Base-by-base conservation (phyloP, 2,888 invertebrate species). In the Ectemnius continuus region DNA sequence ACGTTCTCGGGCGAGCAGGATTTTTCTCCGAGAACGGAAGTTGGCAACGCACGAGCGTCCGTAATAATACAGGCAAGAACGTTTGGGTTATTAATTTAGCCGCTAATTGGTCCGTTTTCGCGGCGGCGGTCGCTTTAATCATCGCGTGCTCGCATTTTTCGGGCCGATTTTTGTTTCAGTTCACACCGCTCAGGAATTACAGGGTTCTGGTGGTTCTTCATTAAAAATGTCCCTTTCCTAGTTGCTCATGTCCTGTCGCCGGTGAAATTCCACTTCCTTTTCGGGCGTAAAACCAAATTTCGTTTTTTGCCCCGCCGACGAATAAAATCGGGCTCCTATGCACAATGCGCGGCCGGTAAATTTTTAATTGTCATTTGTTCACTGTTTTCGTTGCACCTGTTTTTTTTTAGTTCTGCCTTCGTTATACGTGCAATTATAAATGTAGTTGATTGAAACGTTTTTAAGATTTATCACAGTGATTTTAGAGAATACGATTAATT, bases 101-200 rank as follows among this genome's bases (percentile, higher is more conserved):
- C 36, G 56, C 56, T 26, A 18, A 48, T 66, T 36, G 45, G 16
- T 58, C 20, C 26, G 28, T n/a, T 52, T 62, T 52, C 16, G 6
- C 26, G 46, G 65, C 26, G 46, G 65, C 13, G 18, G 13, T 45
- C 1, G 47, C 47, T 47, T 47, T 47, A 47, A 47, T n/a, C n/a
- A 47, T 14, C 47, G 47, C 65, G n/a, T 14, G n/a, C 46, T 59
- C 57, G 47, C 47, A 14, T 47, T 11, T 14, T n/a, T 47, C 13
- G 47, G 47, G n/a, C 47, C 47, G 2, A 11, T 47, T 47, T 47
- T 47, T 23, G 11, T 47, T 47, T 47, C 13, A n/a, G 47, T 47
- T 47, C n/a, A n/a, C 47, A n/a, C 58, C 64, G 36, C 13, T 11
- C 47, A 11, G 47, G 4, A n/a, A 47, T 47, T n/a, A 47, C 47